These are phyloP conservation scores for Cyphomyrmex costatus DNA, from an alignment of 1,140 invertebrate species.

Conservation along the genomic window DNA sequence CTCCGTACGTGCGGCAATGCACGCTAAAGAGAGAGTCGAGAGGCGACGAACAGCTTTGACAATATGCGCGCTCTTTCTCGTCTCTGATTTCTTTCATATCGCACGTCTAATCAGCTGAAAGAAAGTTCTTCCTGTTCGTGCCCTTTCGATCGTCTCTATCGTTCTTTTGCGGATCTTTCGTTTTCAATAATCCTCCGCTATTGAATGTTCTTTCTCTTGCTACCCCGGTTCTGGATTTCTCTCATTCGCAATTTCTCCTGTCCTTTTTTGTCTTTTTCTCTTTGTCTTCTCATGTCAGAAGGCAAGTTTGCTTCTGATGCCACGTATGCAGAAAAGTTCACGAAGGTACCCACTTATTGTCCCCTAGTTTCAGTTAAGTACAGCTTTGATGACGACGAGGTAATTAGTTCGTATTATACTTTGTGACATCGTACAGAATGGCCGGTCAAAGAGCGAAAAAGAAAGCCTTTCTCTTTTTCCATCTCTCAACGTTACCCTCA, in stretches of 20 bases:
- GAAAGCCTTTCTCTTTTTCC: constrained; percentile 1
- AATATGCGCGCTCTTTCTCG: constrained; percentile 48
- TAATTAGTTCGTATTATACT: constrained; percentile 83
- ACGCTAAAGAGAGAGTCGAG: constrained; percentile 29
- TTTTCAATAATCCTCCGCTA: background rate
- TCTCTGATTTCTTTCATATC: constrained; percentile 43
- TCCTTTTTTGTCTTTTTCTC: constrained; percentile 9
- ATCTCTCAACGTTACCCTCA: background rate
- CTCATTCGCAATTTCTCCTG: constrained; percentile 38
- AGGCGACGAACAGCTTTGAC: constrained; percentile 59
- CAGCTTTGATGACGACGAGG: constrained; percentile 80
- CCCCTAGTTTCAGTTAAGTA: constrained; percentile 76
- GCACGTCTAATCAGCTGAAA: constrained; percentile 80
- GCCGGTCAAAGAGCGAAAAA: constrained; percentile 68
- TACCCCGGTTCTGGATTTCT: constrained; percentile 21
- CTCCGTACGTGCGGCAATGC: constrained; percentile 27
- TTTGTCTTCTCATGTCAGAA: constrained; percentile 55
- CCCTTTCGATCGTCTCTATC: constrained; percentile 40
- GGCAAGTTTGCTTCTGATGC: constrained; percentile 74
- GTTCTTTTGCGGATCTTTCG: constrained; percentile 17
- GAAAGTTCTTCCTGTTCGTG: constrained; percentile 63
- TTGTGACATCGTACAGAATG: constrained; percentile 76
- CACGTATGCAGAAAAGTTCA: constrained; percentile 81
- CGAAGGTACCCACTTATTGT: constrained; percentile 81
- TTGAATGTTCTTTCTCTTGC: constrained; percentile 11